Conservation (phyloP, 2,797 vertebrate species). For the Knipowitschia caucasica region DNA sequence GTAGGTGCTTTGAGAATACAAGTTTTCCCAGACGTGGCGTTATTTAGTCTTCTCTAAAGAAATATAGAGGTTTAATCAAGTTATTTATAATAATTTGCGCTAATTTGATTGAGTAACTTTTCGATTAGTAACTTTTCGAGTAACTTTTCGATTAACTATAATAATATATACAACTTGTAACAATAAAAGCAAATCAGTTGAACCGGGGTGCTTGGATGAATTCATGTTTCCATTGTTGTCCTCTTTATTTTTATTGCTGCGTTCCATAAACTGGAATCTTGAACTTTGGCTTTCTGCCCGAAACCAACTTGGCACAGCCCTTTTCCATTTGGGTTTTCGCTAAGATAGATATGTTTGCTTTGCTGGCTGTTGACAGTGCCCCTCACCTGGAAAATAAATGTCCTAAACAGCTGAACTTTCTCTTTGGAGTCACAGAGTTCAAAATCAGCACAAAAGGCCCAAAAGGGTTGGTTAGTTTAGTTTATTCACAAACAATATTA, state of each 20-base stretch:
- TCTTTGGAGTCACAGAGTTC: constrained; percentile 42
- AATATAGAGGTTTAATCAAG: no score
- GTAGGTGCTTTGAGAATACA: no score
- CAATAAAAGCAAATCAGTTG: constrained; percentile 24
- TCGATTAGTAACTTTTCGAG: no score
- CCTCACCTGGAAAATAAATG: constrained; percentile 65
- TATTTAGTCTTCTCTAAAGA: no score
- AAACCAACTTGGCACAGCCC: constrained; percentile 67
- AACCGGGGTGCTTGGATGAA: constrained; percentile 30
- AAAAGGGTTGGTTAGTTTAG: no score
- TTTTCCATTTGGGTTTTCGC: constrained; percentile 70
- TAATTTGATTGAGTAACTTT: no score
- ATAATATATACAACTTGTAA: constrained; percentile 5
- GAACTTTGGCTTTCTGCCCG: constrained; percentile 57
- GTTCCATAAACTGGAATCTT: constrained; percentile 31
- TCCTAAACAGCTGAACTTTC: constrained; percentile 59
- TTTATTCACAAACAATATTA: no score
- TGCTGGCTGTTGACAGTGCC: constrained; percentile 61
- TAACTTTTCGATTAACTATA: no score
- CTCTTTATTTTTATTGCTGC: constrained; percentile 39
- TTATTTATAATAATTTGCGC: no score
- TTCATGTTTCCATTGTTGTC: constrained; percentile 31
- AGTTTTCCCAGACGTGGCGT: no score
- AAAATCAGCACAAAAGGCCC: no score
- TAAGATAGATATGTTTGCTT: constrained; percentile 76